Percentiles rank a stretch among this genome's conserved stretches.
These are phyloP conservation scores for Hormiphora californensis DNA, from an alignment of 37 sponge, comb jelly and placozoan species.

Conservation along the genomic window DNA sequence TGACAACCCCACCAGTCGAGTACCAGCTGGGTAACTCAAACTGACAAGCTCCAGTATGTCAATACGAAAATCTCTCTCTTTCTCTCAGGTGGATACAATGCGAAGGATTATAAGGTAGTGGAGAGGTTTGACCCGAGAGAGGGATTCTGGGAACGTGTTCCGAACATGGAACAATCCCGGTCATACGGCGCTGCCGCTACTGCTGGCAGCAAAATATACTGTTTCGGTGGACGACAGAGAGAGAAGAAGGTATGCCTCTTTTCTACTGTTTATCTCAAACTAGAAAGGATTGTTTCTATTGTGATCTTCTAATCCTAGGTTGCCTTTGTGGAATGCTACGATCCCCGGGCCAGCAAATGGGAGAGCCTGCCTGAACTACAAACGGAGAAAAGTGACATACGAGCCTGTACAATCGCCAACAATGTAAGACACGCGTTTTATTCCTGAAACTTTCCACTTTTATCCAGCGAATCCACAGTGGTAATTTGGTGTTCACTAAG, in stretches of 20 bases:
- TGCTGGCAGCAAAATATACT: neutral
- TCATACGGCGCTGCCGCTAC: neutral
- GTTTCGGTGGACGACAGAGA: neutral
- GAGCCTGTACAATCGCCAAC: neutral
- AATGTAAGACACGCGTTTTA: no score
- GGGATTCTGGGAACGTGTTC: neutral
- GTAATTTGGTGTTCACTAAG: no score
- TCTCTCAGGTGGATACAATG: conserved; percentile 11
- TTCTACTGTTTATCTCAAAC: neutral
- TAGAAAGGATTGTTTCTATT: no score
- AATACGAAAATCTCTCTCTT: no score
- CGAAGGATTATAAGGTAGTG: neutral
- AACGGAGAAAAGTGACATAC: neutral
- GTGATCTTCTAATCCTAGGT: neutral
- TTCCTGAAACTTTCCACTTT: no score
- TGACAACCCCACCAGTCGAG: no score
- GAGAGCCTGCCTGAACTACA: neutral
- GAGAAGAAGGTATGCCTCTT: neutral
- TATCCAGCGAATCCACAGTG: no score
- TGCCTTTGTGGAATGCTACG: neutral
- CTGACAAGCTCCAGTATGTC: no score
- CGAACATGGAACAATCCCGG: conserved; percentile 26
- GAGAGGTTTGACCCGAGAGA: neutral
- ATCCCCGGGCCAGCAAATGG: neutral
- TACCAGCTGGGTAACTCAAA: no score